phyloP scores from a whole-genome alignment of 2,888 invertebrate species.

The Xanthorhoe designata region DNA sequence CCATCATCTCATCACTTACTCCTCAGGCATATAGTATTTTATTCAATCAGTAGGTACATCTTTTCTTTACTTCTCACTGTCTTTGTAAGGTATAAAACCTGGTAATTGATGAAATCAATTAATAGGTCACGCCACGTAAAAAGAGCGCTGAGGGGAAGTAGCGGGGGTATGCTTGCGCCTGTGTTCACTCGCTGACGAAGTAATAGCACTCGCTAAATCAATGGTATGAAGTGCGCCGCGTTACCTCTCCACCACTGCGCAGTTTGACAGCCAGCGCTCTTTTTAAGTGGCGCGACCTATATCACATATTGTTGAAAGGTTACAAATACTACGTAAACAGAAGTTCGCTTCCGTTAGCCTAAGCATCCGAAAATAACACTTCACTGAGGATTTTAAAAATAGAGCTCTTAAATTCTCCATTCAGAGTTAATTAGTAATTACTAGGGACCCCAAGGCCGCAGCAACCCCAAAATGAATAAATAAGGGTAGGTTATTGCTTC shows the following conservation, averaged over 20 bases:
- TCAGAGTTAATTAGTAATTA: constrained; percentile 63
- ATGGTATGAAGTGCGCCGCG: no score
- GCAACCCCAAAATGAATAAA: constrained; percentile 51
- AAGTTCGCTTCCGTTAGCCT: background rate
- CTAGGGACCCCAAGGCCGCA: constrained; percentile 57
- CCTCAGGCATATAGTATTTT: no score
- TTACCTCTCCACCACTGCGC: no score
- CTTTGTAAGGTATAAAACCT: background rate
- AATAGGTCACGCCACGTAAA: no score
- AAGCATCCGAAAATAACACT: constrained; percentile 31
- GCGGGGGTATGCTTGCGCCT: no score
- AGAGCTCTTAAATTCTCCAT: constrained; percentile 9
- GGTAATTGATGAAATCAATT: background rate
- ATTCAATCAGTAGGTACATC: background rate
- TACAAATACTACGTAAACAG: no score
- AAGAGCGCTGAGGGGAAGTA: no score
- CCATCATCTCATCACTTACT: no score
- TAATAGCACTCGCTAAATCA: no score
- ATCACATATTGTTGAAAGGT: background rate
- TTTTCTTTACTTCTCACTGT: background rate
- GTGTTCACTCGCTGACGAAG: no score
- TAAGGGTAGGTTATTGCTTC: constrained; percentile 61
- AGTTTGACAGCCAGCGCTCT: no score
- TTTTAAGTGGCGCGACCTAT: no score
- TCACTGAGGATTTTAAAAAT: constrained; percentile 25